These are phyloP conservation scores for Aricia artaxerxes DNA, from an alignment of 2,888 invertebrate genomes.

Conservation along the genomic window DNA sequence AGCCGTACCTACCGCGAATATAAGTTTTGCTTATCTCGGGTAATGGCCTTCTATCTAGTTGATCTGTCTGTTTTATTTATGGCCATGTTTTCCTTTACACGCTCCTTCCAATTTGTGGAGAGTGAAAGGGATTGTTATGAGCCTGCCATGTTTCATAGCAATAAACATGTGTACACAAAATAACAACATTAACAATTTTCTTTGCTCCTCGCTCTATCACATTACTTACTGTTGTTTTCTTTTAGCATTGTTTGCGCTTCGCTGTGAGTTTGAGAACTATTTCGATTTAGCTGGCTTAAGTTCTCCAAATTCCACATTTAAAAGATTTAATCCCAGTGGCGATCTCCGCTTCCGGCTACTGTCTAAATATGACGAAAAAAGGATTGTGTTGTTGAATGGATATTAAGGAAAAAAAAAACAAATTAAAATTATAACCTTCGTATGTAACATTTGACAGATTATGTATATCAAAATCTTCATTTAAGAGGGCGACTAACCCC, in stretches of 20 bases:
- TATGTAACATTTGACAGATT: too few relatives aligned
- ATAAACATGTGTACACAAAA: constrained; percentile 79
- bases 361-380: constrained; percentile 1
- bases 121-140: constrained; percentile 80
- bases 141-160: constrained; percentile 78
- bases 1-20: constrained; percentile 71
- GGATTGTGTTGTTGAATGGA: background rate
- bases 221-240: constrained; percentile 61
- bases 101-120: constrained; percentile 79
- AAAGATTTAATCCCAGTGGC: constrained; percentile 38
- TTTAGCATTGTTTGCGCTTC: constrained; percentile 46
- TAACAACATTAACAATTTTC: constrained; percentile 74
- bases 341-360: background rate
- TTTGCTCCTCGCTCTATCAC: constrained; percentile 53
- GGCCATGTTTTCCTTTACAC: constrained; percentile 79
- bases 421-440: too few relatives aligned
- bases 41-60: constrained; percentile 79
- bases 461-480: too few relatives aligned
- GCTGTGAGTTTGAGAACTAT: constrained; percentile 42
- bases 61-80: constrained; percentile 80
- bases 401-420: background rate
- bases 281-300: constrained; percentile 40
- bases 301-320: constrained; percentile 39
- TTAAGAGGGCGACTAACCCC: too few relatives aligned
- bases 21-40: constrained; percentile 77